Percentiles rank a stretch among this genome's conserved stretches.
phyloP scores from a whole-genome alignment of 1,140 invertebrate species.

The Lanistes nyassanus region DNA sequence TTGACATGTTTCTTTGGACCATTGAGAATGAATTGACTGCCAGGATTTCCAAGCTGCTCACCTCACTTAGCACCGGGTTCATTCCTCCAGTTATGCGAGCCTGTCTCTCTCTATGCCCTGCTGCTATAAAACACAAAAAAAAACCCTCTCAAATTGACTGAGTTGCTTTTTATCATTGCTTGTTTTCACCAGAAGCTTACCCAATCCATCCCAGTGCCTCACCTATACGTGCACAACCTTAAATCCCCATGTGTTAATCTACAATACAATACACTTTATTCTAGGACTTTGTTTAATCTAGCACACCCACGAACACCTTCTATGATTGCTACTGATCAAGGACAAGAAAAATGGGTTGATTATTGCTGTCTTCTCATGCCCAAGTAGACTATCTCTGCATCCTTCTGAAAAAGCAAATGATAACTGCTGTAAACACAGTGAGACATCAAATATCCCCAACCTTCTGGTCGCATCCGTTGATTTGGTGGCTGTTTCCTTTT shows the following conservation, averaged over 20 bases:
- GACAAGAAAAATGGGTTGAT: background rate
- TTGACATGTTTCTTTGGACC: background rate
- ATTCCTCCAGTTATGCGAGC: constrained; percentile 45
- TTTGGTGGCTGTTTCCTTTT: constrained; percentile 40
- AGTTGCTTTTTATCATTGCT: background rate
- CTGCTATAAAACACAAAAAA: constrained; percentile 38
- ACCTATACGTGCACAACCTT: background rate
- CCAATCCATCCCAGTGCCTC: background rate
- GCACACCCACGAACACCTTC: too few species aligned
- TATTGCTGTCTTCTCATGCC: background rate
- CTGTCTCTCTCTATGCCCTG: constrained; percentile 45
- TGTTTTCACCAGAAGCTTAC: too few species aligned
- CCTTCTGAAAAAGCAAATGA: background rate
- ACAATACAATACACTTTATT: background rate
- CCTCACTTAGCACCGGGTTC: constrained; percentile 59
- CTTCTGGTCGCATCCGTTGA: constrained; percentile 54
- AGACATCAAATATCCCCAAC: constrained; percentile 37
- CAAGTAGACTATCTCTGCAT: constrained; percentile 22
- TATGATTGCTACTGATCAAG: too few species aligned
- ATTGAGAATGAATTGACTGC: too few species aligned
- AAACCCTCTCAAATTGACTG: background rate
- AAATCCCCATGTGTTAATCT: too few species aligned
- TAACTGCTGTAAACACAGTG: background rate
- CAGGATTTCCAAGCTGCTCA: constrained; percentile 27
- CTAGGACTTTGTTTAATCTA: background rate